These are phyloP conservation scores for Phenganax subtilis DNA, from an alignment of 92 coral and sea anemone species.

Conservation along the genomic window DNA sequence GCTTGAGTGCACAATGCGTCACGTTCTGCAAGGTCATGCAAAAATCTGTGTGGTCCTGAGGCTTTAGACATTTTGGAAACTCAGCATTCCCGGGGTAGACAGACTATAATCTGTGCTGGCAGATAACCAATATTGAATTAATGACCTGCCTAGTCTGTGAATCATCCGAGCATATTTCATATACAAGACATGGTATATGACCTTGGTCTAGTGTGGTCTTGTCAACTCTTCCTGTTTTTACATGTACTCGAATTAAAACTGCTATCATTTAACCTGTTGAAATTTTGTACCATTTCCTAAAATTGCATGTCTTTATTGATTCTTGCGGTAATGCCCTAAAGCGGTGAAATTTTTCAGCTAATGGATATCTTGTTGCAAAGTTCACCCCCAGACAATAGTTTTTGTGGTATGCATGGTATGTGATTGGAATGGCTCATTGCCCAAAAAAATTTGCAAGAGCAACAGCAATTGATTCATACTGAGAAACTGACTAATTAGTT, in stretches of 20 bases:
- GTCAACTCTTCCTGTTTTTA: not conserved
- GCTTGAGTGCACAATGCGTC: not conserved
- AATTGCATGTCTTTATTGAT: not conserved
- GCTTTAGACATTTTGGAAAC: not conserved
- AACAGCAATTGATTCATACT: not conserved
- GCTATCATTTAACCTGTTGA: no score
- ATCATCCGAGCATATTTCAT: not conserved
- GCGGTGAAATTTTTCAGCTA: not conserved
- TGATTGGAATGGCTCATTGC: slow-evolving; percentile 6
- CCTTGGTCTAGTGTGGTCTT: no score
- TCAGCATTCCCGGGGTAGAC: not conserved
- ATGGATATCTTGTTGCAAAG: not conserved
- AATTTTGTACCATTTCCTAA: no score
- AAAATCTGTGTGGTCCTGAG: not conserved
- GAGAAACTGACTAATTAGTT: not conserved
- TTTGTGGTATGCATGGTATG: slow-evolving; percentile 1
- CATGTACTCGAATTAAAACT: no score
- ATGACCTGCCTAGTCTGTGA: not conserved
- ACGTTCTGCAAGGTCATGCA: not conserved
- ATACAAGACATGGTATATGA: not conserved
- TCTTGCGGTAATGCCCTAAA: not conserved
- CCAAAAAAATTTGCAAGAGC: not conserved
- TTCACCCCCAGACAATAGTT: not conserved
- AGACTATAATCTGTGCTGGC: not conserved
- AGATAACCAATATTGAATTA: not conserved